These are phyloP conservation scores for Eumaeus atala DNA, from an alignment of 1,140 invertebrate species.

Conservation along the genomic window DNA sequence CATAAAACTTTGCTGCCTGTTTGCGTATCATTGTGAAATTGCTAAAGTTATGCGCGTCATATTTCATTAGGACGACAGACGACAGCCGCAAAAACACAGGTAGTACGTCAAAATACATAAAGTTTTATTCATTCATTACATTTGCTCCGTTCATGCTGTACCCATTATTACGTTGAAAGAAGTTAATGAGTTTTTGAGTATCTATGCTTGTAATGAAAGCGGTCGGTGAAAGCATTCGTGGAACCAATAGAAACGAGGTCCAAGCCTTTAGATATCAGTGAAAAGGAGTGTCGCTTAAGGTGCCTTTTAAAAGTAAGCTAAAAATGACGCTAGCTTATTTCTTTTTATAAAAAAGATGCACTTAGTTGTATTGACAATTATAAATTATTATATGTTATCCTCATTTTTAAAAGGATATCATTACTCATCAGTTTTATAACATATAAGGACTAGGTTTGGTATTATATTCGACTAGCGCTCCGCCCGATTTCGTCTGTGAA, in stretches of 20 bases:
- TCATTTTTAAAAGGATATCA: too few species aligned
- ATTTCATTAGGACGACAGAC: slow-evolving; percentile 1
- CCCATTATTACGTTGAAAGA: slow-evolving; percentile 15
- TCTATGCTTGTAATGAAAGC: slow-evolving; percentile 33
- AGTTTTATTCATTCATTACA: slow-evolving; percentile 5
- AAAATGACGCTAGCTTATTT: slow-evolving; percentile 24
- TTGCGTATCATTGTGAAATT: too few species aligned
- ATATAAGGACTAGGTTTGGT: too few species aligned
- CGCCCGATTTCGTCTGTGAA: too few species aligned
- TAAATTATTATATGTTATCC: background rate
- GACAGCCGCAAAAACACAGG: background rate
- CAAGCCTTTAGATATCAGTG: slow-evolving; percentile 26
- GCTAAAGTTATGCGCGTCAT: slow-evolving; percentile 5
- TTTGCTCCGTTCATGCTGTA: slow-evolving; percentile 9
- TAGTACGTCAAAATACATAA: slow-evolving; percentile 3
- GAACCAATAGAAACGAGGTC: slow-evolving; percentile 32
- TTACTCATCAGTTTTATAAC: too few species aligned
- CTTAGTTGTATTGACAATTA: slow-evolving; percentile 6
- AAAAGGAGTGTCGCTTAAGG: slow-evolving; percentile 31
- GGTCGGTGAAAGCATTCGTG: slow-evolving; percentile 27
- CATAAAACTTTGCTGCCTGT: too few species aligned
- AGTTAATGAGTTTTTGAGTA: slow-evolving; percentile 26
- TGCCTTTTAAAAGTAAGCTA: slow-evolving; percentile 16
- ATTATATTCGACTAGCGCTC: too few species aligned
- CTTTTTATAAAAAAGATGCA: slow-evolving; percentile 5